Base-by-base conservation (phyloP, 2,888 invertebrate genomes). In the Auanema sp. region DNA sequence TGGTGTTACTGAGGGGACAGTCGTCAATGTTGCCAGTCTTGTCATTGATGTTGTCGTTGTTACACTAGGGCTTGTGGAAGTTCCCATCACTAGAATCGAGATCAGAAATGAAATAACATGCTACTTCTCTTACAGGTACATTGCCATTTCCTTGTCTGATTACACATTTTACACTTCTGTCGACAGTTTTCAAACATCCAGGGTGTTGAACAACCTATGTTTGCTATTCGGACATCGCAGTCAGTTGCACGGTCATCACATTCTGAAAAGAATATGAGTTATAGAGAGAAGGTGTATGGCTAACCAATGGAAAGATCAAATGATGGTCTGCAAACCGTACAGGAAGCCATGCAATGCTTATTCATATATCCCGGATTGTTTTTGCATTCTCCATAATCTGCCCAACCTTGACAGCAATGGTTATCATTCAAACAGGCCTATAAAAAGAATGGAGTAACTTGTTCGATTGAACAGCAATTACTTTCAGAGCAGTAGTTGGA, bases 391-490 rank as follows among this genome's bases (percentile, higher is more conserved):
- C 79, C 76, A 12, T 57, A 59, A 2, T 56, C 62, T 11, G 75
- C 68, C 79, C 79, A 79, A 40, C 66, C 62, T 16, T 68, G 66
- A 61, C 79, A 79, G 55, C 79, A 79, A 62, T 75, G 67, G 61
- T 79, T 73, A 60, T 77, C 78, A 60, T 79, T 79, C 69, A 67
- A 78, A 62, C 79, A 79, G 1, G 67, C 69, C 53, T 69, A n/a
- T 60, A 50, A 66, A 64, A 18, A 47, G 3, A 5, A 5, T 10
- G 10, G 10, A 47, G 21, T 47, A 47, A 16, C 4, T 16, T 47
- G 47, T 47, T 43, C 14, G 43, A 12, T 11, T 12, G 21, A 47
- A 47, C 21, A 21, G 47, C 11, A 43, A 43, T 33, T 33, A 33
- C 33, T 3, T 8, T n/a, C 11, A 16, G 50, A n/a, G 50, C 50